These are phyloP conservation scores for Zygaena filipendulae DNA, from an alignment of 2,888 invertebrate genomes.

Conservation along the genomic window DNA sequence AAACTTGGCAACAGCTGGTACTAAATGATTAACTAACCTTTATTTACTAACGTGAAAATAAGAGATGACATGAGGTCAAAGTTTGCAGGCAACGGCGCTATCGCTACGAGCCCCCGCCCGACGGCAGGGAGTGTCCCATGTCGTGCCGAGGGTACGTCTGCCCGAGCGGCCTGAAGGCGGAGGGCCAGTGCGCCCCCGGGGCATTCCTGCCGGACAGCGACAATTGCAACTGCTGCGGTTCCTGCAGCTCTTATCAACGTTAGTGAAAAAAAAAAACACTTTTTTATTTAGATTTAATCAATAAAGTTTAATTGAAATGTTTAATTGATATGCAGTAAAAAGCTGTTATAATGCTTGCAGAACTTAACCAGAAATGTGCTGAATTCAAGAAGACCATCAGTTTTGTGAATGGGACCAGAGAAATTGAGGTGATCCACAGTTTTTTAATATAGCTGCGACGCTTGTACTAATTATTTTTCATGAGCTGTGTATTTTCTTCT, in stretches of 20 bases:
- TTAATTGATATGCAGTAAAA: too few relatives aligned
- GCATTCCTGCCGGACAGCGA: constrained; percentile 46
- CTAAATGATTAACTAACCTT: too few relatives aligned
- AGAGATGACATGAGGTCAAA: too few relatives aligned
- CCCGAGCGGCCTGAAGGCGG: constrained; percentile 23
- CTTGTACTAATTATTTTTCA: too few relatives aligned
- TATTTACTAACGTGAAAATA: too few relatives aligned
- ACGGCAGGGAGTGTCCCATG: constrained; percentile 33
- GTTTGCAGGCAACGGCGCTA: too few relatives aligned
- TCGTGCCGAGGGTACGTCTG: constrained; percentile 44
- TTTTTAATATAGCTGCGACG: too few relatives aligned
- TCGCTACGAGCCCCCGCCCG: constrained; percentile 35
- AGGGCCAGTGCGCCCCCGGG: constrained; percentile 32
- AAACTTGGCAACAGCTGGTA: too few relatives aligned
- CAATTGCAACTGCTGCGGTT: constrained; percentile 52
- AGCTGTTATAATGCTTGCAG: constrained; percentile 32
- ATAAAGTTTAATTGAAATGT: background rate
- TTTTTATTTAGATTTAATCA: background rate
- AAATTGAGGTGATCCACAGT: constrained; percentile 50
- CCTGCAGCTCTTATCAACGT: constrained; percentile 47
- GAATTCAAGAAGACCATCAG: constrained; percentile 47
- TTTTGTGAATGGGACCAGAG: constrained; percentile 34
- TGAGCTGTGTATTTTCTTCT: too few relatives aligned
- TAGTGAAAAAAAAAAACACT: constrained; percentile 17
- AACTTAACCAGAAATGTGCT: constrained; percentile 51